A percentile compares a stretch with the other conserved stretches of the same genome.
phyloP scores from a whole-genome alignment of 2,797 vertebrate genomes.

The Emys orbicularis region DNA sequence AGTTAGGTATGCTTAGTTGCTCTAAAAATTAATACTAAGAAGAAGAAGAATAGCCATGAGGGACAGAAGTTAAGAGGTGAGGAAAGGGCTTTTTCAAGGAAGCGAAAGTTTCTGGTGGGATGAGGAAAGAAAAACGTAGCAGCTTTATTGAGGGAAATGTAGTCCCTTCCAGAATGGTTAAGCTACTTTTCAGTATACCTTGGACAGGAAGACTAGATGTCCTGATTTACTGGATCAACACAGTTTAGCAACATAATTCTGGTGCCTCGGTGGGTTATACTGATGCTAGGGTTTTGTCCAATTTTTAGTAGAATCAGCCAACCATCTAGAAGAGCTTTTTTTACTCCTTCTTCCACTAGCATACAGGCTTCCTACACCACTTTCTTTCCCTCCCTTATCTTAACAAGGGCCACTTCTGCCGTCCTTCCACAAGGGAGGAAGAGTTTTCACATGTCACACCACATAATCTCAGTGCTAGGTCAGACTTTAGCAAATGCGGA shows the following conservation, averaged over 20 bases:
- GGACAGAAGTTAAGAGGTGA: neutral
- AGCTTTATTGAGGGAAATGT: neutral
- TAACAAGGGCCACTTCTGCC: neutral
- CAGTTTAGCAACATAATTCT: neutral
- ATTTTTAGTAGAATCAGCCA: neutral
- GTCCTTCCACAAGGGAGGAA: neutral
- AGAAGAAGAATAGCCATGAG: neutral
- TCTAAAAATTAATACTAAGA: neutral
- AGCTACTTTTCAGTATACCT: neutral
- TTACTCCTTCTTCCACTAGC: neutral
- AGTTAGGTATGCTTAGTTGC: neutral
- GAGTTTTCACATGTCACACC: neutral
- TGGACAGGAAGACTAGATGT: neutral
- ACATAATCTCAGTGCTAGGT: neutral
- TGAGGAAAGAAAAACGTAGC: neutral
- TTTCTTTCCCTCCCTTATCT: neutral
- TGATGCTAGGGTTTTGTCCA: neutral
- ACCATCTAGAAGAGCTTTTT: neutral
- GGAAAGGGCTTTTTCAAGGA: neutral
- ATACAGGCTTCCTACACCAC: neutral
- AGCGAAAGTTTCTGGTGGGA: neutral
- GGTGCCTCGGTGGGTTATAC: neutral
- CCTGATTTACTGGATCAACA: neutral
- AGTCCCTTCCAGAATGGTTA: neutral
- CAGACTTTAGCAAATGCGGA: neutral